Conservation (phyloP, 2,113 vertebrate species). For the Baryphthengus martii region DNA sequence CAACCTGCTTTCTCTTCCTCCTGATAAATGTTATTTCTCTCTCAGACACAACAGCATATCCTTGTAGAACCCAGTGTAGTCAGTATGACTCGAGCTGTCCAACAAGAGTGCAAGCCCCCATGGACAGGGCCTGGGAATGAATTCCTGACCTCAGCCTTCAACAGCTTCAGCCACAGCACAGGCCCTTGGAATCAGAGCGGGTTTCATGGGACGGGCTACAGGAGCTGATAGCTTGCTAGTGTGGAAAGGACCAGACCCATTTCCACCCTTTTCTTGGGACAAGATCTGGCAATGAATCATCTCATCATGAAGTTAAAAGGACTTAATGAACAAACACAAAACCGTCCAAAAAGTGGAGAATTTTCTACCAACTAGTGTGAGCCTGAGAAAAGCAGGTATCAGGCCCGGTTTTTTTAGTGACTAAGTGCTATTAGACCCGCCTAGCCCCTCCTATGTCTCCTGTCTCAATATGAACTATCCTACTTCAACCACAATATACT, state of each 20-base stretch:
- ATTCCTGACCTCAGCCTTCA: not conserved
- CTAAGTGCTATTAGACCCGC: not conserved
- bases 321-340: not conserved
- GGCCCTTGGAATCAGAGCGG: not conserved
- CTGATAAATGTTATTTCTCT: not conserved
- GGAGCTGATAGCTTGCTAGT: not conserved
- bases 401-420: not conserved
- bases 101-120: not conserved
- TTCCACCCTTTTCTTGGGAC: not conserved
- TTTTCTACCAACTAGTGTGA: not conserved
- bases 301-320: not conserved
- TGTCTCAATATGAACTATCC: not conserved
- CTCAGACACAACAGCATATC: not conserved
- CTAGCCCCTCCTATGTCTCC: not conserved
- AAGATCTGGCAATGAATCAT: not conserved
- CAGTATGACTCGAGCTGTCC: not conserved
- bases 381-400: not conserved
- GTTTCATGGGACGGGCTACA: not conserved
- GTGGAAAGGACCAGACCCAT: not conserved
- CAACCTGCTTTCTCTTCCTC: not conserved
- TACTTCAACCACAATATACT: not conserved
- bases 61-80: not conserved
- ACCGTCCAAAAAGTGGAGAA: rapidly evolving
- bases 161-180: not conserved
- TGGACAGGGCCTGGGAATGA: not conserved